A percentile compares a stretch with the other conserved stretches of the same genome.
Evolutionary conservation across 2,113 vertebrate species (phyloP).

Genomic region (Colaptes auratus): DNA sequence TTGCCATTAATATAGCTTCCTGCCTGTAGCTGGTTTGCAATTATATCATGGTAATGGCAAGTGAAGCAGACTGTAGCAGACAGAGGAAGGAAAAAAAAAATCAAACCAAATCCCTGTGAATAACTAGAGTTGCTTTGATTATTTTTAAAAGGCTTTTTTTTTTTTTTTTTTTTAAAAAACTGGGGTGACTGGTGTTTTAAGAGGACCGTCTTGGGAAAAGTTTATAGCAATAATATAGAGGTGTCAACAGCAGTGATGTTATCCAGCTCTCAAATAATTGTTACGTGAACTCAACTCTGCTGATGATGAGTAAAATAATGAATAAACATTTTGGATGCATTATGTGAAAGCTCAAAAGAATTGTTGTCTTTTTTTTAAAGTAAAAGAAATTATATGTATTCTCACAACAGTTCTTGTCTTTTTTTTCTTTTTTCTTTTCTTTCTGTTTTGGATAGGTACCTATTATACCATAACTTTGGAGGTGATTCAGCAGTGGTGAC

Average conservation of each 20-base stretch:
- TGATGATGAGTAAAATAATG: not conserved
- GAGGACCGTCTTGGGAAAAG: not conserved
- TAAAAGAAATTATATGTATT: not conserved
- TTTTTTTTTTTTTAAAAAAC: not conserved
- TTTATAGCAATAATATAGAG: not conserved
- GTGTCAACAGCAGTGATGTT: not conserved
- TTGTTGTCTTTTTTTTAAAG: not conserved
- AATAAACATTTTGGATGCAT: not conserved
- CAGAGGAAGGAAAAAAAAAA: not conserved
- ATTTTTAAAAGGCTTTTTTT: not conserved
- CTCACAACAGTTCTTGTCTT: conserved; percentile 77
- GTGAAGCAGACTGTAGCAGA: not conserved
- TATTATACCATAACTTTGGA: conserved; percentile 69
- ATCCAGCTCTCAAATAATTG: not conserved
- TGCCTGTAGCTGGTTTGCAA: conserved; percentile 33
- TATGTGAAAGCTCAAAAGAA: not conserved
- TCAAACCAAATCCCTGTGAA: not conserved
- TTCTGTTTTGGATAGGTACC: conserved; percentile 80
- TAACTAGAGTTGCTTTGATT: not conserved
- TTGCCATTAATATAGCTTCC: not conserved
- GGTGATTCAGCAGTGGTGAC: conserved; percentile 70
- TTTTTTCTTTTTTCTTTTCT: conserved; percentile 67
- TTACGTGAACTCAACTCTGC: not conserved
- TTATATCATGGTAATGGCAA: not conserved
- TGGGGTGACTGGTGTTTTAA: not conserved